Evolutionary conservation across 2,888 invertebrate genomes (phyloP).

Genomic region (Ceriagrion tenellum): DNA sequence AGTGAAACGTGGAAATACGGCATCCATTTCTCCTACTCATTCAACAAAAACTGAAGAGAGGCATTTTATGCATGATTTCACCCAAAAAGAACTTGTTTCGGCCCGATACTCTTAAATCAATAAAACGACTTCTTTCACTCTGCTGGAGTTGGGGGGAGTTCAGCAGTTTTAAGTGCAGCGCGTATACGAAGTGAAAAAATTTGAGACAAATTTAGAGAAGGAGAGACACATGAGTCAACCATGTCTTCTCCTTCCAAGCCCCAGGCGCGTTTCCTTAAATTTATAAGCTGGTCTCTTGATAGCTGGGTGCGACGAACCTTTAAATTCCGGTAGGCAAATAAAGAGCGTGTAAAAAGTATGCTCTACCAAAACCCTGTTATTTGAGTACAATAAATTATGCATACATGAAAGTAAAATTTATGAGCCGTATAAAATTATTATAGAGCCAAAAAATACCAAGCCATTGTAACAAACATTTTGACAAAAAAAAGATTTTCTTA

Average conservation of each 20-base stretch:
- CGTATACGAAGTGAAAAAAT: neutral
- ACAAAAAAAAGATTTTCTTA: too few relatives aligned
- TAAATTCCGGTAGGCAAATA: neutral
- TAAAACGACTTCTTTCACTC: neutral
- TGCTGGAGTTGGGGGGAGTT: neutral
- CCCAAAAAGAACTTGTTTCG: neutral
- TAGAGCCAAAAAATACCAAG: neutral
- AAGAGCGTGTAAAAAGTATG: neutral
- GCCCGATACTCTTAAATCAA: neutral
- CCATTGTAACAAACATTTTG: too few relatives aligned
- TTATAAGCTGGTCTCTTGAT: too few relatives aligned
- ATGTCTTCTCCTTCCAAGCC: neutral
- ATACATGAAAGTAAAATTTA: neutral
- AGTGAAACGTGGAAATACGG: too few relatives aligned
- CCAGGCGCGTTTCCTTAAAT: neutral
- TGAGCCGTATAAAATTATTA: neutral
- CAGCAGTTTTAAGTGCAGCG: neutral
- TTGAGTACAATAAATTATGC: neutral
- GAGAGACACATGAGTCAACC: neutral
- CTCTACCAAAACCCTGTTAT: neutral
- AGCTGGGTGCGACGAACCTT: neutral
- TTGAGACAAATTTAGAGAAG: neutral
- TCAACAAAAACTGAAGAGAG: too few relatives aligned
- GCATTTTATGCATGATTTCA: neutral
- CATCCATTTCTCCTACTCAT: too few relatives aligned